A percentile compares a stretch with the other conserved stretches of the same genome.
Evolutionary conservation across 1,140 invertebrate species (phyloP).

Genomic region (Eumaeus atala): DNA sequence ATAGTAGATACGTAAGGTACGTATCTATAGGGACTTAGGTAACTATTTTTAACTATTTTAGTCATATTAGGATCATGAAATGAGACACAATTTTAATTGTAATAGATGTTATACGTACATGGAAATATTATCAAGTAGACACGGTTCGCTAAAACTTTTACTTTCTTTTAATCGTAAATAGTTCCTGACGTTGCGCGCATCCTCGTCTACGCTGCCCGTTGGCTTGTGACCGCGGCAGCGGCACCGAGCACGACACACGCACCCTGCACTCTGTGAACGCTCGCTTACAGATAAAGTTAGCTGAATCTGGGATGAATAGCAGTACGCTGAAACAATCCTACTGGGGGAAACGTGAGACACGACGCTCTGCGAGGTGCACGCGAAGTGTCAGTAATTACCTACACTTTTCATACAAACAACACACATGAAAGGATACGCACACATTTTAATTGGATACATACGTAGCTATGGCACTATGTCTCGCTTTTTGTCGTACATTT

Average conservation of each 20-base stretch:
- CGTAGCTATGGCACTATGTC: conserved; percentile 40
- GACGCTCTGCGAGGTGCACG: conserved; percentile 43
- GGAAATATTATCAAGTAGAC: conserved; percentile 9
- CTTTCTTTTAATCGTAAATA: conserved; percentile 51
- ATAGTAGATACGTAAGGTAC: no score
- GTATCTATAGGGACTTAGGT: no score
- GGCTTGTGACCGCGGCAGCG: conserved; percentile 15
- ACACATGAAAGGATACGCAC: conserved; percentile 35
- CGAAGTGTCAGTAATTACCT: conserved; percentile 44
- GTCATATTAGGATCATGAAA: neutral
- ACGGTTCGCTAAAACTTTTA: conserved; percentile 48
- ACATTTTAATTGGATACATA: conserved; percentile 34
- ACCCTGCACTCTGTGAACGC: conserved; percentile 37
- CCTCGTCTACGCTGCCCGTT: conserved; percentile 32
- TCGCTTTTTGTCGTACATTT: conserved; percentile 71
- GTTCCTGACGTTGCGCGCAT: conserved; percentile 43
- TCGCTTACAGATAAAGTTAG: conserved; percentile 39
- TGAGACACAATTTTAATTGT: neutral
- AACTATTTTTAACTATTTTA: neutral
- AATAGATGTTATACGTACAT: conserved; percentile 1
- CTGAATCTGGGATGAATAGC: conserved; percentile 27
- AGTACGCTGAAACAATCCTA: conserved; percentile 39
- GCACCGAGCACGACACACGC: conserved; percentile 13
- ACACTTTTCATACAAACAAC: conserved; percentile 41
- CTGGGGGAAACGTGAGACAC: conserved; percentile 51